Percentiles rank a stretch among this genome's conserved stretches.
phyloP scores from a whole-genome alignment of 2,888 invertebrate species.

The Lapara coniferarum region DNA sequence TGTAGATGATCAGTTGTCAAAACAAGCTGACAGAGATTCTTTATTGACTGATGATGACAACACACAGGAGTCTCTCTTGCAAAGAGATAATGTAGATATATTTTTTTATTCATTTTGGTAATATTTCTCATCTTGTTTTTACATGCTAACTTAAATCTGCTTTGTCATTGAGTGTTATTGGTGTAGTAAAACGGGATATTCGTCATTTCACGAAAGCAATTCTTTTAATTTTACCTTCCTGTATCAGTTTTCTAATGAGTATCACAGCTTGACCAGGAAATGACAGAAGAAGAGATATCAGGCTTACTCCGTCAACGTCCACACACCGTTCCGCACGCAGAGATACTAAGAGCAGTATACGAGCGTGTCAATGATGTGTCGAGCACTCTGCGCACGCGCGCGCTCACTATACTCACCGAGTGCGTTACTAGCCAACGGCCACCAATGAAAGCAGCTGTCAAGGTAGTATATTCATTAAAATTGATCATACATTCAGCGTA shows the following conservation, averaged over 20 bases:
- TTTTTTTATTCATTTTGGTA: neutral
- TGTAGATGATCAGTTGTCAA: neutral
- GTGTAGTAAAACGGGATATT: too few relatives aligned
- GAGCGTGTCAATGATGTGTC: constrained; percentile 83
- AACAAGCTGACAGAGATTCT: constrained; percentile 23
- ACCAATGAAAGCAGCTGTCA: constrained; percentile 54
- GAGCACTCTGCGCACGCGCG: constrained; percentile 84
- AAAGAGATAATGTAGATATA: constrained; percentile 9
- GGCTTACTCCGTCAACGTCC: constrained; percentile 51
- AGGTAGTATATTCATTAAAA: constrained; percentile 40
- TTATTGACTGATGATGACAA: constrained; percentile 52
- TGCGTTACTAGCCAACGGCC: constrained; percentile 62
- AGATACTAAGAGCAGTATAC: constrained; percentile 77
- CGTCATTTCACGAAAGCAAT: too few relatives aligned
- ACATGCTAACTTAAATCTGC: too few relatives aligned
- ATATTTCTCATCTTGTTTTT: constrained; percentile 25
- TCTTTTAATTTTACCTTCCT: too few relatives aligned
- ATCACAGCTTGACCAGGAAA: constrained; percentile 43
- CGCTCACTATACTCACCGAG: constrained; percentile 83
- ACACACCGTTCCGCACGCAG: constrained; percentile 59
- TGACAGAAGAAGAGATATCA: constrained; percentile 55
- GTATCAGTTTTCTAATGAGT: neutral
- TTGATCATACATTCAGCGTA: neutral
- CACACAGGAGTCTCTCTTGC: constrained; percentile 46
- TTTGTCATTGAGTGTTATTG: too few relatives aligned